These are phyloP conservation scores for Etheostoma cragini DNA, from an alignment of 2,113 vertebrate species.

Conservation along the genomic window DNA sequence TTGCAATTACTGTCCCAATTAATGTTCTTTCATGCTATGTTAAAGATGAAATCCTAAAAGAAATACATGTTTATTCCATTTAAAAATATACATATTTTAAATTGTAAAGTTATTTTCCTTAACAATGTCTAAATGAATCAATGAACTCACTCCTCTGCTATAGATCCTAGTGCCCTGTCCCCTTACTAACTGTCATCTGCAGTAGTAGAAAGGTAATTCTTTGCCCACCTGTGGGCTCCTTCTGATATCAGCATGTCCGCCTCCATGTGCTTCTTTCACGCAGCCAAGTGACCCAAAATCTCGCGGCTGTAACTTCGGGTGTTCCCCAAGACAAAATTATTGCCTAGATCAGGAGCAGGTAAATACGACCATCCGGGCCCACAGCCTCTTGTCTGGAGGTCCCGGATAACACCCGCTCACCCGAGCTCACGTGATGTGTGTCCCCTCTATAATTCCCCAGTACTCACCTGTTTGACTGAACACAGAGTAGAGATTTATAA, in stretches of 20 bases:
- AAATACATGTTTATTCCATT: background rate
- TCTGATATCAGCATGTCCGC: constrained; percentile 71
- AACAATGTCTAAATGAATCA: constrained; percentile 1
- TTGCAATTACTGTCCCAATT: background rate
- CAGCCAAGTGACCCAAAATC: constrained; percentile 85
- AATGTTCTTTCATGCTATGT: background rate
- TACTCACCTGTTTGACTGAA: constrained; percentile 64
- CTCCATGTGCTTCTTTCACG: constrained; percentile 80
- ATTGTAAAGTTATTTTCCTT: background rate
- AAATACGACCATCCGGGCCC: constrained; percentile 70
- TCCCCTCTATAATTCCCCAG: constrained; percentile 27
- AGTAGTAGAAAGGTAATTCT: constrained; percentile 25
- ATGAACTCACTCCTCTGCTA: background rate
- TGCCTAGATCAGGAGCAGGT: constrained; percentile 86
- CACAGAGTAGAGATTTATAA: constrained; percentile 47
- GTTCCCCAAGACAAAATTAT: constrained; percentile 86
- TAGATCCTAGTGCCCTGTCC: background rate
- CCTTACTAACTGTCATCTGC: constrained; percentile 17
- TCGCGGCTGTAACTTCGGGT: constrained; percentile 77
- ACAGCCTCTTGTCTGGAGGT: constrained; percentile 45
- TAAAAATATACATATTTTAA: background rate
- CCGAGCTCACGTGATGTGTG: constrained; percentile 58
- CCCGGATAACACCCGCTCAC: constrained; percentile 53
- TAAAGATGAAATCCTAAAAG: background rate
- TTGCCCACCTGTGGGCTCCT: constrained; percentile 48